A percentile compares a stretch with the other conserved stretches of the same genome.
phyloP scores from a whole-genome alignment of 2,888 invertebrate genomes.

The Lordiphosa fenestrarum region DNA sequence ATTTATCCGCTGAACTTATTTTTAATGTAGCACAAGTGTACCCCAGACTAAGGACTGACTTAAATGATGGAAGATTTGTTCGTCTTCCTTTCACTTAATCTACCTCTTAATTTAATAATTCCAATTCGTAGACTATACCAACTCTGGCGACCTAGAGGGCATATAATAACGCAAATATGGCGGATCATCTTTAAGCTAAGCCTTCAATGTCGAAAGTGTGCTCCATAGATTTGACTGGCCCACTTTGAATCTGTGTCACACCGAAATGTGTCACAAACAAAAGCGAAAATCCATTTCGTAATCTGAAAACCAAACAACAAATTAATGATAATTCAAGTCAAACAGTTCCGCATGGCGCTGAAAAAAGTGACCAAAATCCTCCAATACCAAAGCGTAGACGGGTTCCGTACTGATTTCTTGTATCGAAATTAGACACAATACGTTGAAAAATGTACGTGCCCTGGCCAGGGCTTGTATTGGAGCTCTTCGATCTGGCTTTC shows the following conservation, averaged over 20 bases:
- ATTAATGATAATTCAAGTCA: constrained; percentile 31
- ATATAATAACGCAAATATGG: too few species aligned
- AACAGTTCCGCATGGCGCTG: constrained; percentile 50
- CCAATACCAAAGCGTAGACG: constrained; percentile 52
- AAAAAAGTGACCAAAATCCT: constrained; percentile 37
- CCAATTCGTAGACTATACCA: too few species aligned
- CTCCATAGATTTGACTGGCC: neutral
- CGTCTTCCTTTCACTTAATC: too few species aligned
- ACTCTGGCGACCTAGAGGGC: too few species aligned
- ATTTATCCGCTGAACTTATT: too few species aligned
- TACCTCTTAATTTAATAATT: too few species aligned
- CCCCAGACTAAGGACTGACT: too few species aligned
- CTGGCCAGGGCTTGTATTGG: constrained; percentile 22
- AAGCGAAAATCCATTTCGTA: constrained; percentile 55
- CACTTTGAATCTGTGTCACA: constrained; percentile 22
- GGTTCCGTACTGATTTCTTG: constrained; percentile 76
- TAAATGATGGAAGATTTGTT: too few species aligned
- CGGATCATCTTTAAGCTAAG: too few species aligned
- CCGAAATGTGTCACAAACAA: constrained; percentile 30
- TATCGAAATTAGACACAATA: constrained; percentile 74
- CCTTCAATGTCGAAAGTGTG: too few species aligned
- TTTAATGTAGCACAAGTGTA: too few species aligned
- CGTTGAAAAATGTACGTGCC: constrained; percentile 69
- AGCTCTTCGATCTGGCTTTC: constrained; percentile 51
- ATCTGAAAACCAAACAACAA: constrained; percentile 34